A percentile compares a stretch with the other conserved stretches of the same genome.
Conservation (phyloP, 2,797 vertebrate species). For the Chelon auratus region DNA sequence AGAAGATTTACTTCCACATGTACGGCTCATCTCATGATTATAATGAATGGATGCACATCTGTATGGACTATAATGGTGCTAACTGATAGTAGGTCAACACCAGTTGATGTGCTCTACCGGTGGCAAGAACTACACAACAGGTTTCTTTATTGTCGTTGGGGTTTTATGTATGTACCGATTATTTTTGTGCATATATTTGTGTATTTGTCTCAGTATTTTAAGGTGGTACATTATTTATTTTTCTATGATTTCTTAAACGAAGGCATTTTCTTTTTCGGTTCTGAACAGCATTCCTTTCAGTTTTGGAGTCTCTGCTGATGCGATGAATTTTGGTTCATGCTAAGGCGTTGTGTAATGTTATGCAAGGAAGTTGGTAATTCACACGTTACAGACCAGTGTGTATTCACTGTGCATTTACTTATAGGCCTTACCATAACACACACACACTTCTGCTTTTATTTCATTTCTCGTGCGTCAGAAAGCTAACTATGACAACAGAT, state of each 20-base stretch:
- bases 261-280: conserved; percentile 76
- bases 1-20: conserved; percentile 19
- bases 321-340: conserved; percentile 30
- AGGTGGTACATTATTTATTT: conserved; percentile 83
- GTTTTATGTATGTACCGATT: conserved; percentile 52
- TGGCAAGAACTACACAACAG: conserved; percentile 67
- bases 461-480: conserved; percentile 44
- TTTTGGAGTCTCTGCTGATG: conserved; percentile 23
- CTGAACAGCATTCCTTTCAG: conserved; percentile 83
- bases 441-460: conserved; percentile 52
- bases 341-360: conserved; percentile 25
- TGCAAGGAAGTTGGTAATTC: conserved; percentile 38
- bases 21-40: conserved; percentile 49
- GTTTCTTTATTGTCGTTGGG: conserved; percentile 74
- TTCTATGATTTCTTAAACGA: conserved; percentile 80
- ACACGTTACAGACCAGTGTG: conserved; percentile 27
- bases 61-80: conserved; percentile 63
- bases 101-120: conserved; percentile 54
- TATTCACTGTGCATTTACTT: conserved; percentile 50
- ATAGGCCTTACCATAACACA: conserved; percentile 59
- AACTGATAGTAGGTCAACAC: conserved; percentile 45
- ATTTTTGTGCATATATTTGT: conserved; percentile 77
- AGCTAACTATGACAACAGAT: conserved; percentile 32
- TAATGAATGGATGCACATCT: conserved; percentile 52
- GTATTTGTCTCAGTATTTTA: conserved; percentile 80